phyloP scores from a whole-genome alignment of 37 sponge, comb jelly and placozoan species.

The Bolinopsis microptera region DNA sequence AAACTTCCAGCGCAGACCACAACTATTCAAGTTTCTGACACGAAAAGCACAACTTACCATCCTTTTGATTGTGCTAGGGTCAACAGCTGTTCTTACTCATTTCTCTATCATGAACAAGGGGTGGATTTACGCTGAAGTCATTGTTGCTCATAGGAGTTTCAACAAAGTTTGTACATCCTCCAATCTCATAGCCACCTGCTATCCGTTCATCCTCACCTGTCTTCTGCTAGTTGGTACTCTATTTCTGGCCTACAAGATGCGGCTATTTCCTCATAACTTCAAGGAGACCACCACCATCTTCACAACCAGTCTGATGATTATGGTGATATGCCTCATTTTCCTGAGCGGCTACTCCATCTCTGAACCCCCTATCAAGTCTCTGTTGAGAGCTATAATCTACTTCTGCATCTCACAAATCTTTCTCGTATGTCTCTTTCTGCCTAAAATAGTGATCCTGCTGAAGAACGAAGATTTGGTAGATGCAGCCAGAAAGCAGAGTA shows the following conservation, averaged over 20 bases:
- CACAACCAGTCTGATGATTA: background rate
- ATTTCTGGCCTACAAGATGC: background rate
- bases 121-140: background rate
- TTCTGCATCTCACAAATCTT: background rate
- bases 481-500: too few relatives aligned
- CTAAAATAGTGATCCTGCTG: background rate
- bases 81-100: background rate
- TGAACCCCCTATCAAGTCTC: background rate
- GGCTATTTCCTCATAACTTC: background rate
- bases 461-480: background rate
- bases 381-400: background rate
- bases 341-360: background rate
- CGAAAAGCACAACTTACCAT: background rate
- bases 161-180: background rate
- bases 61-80: background rate
- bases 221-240: background rate
- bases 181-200: background rate
- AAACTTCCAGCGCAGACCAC: background rate
- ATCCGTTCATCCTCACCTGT: background rate
- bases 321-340: background rate
- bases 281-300: background rate
- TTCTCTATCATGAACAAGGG: background rate
- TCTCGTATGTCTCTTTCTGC: background rate
- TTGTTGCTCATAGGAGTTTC: background rate
- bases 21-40: background rate